Base-by-base conservation (phyloP, 2,113 vertebrate species). In the Eurypyga helias region DNA sequence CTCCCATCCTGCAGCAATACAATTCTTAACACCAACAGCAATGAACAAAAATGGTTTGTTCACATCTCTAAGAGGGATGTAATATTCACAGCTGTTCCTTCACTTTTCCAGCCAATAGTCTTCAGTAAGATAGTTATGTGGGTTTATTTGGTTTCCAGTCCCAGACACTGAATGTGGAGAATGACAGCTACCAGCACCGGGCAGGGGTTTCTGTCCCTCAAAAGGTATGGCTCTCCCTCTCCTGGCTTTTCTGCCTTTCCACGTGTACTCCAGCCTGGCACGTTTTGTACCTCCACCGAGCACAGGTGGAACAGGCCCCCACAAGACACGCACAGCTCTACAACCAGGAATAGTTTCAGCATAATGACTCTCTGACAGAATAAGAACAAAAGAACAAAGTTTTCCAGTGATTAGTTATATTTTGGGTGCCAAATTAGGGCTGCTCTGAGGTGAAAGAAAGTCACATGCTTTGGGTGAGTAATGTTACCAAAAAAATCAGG, bases 351-450 rank as follows among this genome's bases (percentile, higher is more conserved):
- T 43, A 92, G 61, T 54, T 96, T 89, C 92, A 92, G 17, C 16
- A 49, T 79, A 84, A 91, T 54, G 25, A 89, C 52, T 87, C 23
- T 75, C 43, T 49, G 57, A 76, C 41, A 79, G 65, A 94, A 75
- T 71, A 93, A 85, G 90, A 93, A 77, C 87, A 92, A 83, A 41
- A 79, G 72, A 87, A 77, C 72, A 64, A 91, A 93, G 58, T 87
- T 95, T 95, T 87, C 52, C 75, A 87, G 80, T 85, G 61, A 93
- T 92, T 82, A 87, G 72, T 82, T 96, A 76, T 92, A 95, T 91
- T 90, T 79, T 79, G 57, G 38, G 80, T 96, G 80, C 73, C 73
- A 83, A 92, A 90, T 85, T 92, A 92, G 67, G 73, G 61, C 90
- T 95, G 76, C 38, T 84, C 31, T 84, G 72, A 93, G 88, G 87